These are phyloP conservation scores for Crematogaster levior DNA, from an alignment of 2,888 invertebrate species.

Conservation along the genomic window DNA sequence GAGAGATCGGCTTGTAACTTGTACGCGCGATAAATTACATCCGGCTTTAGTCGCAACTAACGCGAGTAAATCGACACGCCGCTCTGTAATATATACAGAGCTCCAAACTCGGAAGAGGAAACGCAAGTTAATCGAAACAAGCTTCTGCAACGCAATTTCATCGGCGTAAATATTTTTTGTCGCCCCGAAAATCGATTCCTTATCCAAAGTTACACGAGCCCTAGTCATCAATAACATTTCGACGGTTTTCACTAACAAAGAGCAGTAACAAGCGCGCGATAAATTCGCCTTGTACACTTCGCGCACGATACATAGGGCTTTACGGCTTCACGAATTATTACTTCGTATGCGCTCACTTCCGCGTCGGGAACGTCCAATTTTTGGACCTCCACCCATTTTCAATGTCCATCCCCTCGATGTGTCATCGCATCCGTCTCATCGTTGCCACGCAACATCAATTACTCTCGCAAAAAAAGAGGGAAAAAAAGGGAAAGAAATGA, in stretches of 20 bases:
- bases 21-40: constrained; percentile 43
- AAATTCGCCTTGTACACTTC: constrained; percentile 42
- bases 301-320: constrained; percentile 40
- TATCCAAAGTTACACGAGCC: constrained; percentile 31
- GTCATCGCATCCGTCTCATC: constrained; percentile 12
- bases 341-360: constrained; percentile 33
- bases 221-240: constrained; percentile 45
- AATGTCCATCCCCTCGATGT: not conserved
- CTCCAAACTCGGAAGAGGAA: not conserved
- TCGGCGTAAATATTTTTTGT: constrained; percentile 26
- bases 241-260: constrained; percentile 54
- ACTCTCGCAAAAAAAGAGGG: not conserved
- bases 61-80: constrained; percentile 35
- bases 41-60: constrained; percentile 27
- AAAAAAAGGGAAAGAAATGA: not conserved
- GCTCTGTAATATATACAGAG: not conserved
- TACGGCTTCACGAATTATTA: constrained; percentile 49
- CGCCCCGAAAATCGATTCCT: constrained; percentile 41
- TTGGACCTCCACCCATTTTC: constrained; percentile 52
- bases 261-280: constrained; percentile 51
- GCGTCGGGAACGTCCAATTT: constrained; percentile 42
- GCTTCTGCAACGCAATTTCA: constrained; percentile 19
- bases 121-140: constrained; percentile 16
- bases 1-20: constrained; percentile 30
- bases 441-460: not conserved